Evolutionary conservation across 2,888 invertebrate genomes (phyloP).

Genomic region (Parascotia fuliginaria): DNA sequence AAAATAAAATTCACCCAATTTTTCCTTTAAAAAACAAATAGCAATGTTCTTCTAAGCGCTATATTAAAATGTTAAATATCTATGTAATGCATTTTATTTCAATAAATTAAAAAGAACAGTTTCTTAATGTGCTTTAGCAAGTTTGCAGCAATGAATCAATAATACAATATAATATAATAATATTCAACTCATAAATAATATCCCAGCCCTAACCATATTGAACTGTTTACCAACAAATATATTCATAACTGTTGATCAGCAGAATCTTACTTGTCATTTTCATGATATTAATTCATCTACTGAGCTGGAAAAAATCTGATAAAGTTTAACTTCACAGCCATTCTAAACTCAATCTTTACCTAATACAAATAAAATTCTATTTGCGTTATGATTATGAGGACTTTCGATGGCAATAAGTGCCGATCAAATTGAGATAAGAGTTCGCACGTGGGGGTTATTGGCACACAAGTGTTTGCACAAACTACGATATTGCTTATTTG

Average conservation of each 20-base stretch:
- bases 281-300: slow-evolving; percentile 73
- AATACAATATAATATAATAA: no score
- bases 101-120: no score
- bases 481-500: slow-evolving; percentile 80
- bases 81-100: no score
- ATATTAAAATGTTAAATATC: no score
- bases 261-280: slow-evolving; percentile 62
- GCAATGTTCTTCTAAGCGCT: no score
- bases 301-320: slow-evolving; percentile 54
- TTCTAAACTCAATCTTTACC: slow-evolving; percentile 26
- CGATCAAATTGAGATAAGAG: slow-evolving; percentile 80
- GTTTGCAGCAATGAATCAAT: no score
- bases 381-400: slow-evolving; percentile 24
- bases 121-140: no score
- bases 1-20: no score
- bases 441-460: slow-evolving; percentile 82
- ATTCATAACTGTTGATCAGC: slow-evolving; percentile 49
- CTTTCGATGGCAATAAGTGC: slow-evolving; percentile 62
- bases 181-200: neutral
- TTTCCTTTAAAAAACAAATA: no score
- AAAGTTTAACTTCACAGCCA: slow-evolving; percentile 32
- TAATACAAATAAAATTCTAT: slow-evolving; percentile 10
- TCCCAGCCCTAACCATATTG: slow-evolving; percentile 15
- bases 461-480: slow-evolving; percentile 81
- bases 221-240: slow-evolving; percentile 36